A percentile compares a stretch with the other conserved stretches of the same genome.
These are phyloP conservation scores for Eurytoma adleriae DNA, from an alignment of 2,888 invertebrate species.

Conservation along the genomic window DNA sequence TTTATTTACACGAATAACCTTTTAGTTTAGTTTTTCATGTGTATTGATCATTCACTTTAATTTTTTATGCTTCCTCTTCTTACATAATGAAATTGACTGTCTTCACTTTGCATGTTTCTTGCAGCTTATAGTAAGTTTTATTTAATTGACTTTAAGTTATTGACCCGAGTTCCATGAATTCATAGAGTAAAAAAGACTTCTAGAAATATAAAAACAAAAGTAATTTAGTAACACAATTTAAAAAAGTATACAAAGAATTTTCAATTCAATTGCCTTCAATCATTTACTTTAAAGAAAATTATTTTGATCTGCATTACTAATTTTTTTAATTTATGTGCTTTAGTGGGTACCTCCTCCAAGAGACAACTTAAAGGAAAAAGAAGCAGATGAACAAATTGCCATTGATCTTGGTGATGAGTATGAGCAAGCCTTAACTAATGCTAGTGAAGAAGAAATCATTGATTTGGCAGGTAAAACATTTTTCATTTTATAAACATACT, in stretches of 20 bases:
- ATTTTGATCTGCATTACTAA: background rate
- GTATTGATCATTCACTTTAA: conserved; percentile 4
- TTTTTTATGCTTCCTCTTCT: conserved; percentile 14
- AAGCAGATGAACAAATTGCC: conserved; percentile 93
- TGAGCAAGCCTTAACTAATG: conserved; percentile 90
- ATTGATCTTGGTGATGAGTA: conserved; percentile 97
- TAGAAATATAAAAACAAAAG: background rate
- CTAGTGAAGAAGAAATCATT: conserved; percentile 97
- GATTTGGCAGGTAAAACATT: conserved; percentile 90
- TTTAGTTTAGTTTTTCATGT: background rate
- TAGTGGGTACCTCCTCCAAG: conserved; percentile 90
- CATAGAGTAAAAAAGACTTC: background rate
- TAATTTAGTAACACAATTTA: background rate
- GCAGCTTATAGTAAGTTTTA: conserved; percentile 21
- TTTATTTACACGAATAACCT: background rate
- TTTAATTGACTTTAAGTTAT: conserved; percentile 14
- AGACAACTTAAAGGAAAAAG: conserved; percentile 83
- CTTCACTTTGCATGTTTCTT: conserved; percentile 16
- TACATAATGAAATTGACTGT: conserved; percentile 46
- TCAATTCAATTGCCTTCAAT: background rate
- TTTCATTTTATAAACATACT: background rate
- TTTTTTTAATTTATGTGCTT: conserved; percentile 62
- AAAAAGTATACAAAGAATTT: background rate
- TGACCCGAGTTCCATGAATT: background rate
- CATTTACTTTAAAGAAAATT: background rate